These are phyloP conservation scores for Coregonus clupeaformis DNA, from an alignment of 2,113 vertebrate genomes.

Conservation along the genomic window DNA sequence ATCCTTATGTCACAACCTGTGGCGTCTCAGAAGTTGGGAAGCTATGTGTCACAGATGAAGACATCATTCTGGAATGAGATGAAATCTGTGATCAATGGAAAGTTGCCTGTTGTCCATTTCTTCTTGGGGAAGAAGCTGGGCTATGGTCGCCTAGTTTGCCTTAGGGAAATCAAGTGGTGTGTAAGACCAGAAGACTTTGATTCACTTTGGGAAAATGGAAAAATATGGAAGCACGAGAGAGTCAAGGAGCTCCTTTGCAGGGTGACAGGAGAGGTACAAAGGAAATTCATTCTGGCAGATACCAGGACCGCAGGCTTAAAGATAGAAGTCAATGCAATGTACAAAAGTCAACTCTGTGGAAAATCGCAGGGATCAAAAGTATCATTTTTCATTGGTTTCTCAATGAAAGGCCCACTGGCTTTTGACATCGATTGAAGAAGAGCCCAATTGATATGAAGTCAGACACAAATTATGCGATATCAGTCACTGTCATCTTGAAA, in stretches of 20 bases:
- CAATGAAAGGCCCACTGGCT: slow-evolving; percentile 66
- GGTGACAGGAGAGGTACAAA: slow-evolving; percentile 33
- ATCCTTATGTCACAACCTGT: rapidly evolving
- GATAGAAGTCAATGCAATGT: slow-evolving; percentile 55
- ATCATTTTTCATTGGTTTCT: slow-evolving; percentile 66
- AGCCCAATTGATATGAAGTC: background rate
- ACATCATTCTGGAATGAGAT: slow-evolving; percentile 40
- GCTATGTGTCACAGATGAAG: slow-evolving; percentile 55
- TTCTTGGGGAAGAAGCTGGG: slow-evolving; percentile 55
- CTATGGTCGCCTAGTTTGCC: slow-evolving; percentile 48
- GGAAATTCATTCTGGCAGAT: slow-evolving; percentile 25
- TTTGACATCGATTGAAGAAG: slow-evolving; percentile 46
- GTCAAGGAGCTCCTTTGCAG: slow-evolving; percentile 51
- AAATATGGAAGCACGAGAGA: slow-evolving; percentile 52
- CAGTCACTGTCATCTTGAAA: too few species aligned
- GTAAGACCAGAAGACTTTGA: background rate
- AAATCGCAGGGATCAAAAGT: slow-evolving; percentile 10
- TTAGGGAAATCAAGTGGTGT: slow-evolving; percentile 32
- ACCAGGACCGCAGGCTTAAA: slow-evolving; percentile 33
- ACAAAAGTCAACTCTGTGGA: slow-evolving; percentile 50
- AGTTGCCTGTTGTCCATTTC: slow-evolving; percentile 58
- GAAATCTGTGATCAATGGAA: slow-evolving; percentile 55
- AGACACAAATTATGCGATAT: too few species aligned
- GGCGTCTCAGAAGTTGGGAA: background rate
- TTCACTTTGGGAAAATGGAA: slow-evolving; percentile 54